Evolutionary conservation across 1,140 invertebrate species (phyloP), one percentile per base, ranked within the genome.

Genomic region (Bombus waltoni): DNA sequence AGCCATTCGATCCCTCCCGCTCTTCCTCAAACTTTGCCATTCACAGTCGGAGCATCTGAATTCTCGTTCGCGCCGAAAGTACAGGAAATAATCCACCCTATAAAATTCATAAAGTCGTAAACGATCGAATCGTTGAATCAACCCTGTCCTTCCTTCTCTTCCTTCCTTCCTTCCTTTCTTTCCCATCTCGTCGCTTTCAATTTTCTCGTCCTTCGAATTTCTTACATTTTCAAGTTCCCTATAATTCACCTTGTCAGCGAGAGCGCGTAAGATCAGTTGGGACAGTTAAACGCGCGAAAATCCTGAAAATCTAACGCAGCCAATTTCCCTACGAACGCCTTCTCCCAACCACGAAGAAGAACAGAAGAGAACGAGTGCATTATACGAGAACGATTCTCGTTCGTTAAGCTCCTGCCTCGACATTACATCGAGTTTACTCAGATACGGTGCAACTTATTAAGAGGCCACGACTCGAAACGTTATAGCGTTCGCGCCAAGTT

Each of bases 371-470:
- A 28, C 62, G 40, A 80, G 72, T 71, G 78, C 72, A 73, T 83
- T 22, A 83, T 83, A 28, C 40, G 35, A 18, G 35, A 71, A 40
- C 5, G 59, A 25, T 70, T 62, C 28, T 44, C 53, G n/a, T 38
- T n/a, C 44, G 70, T 71, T 74, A 32, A 62, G 74, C 84, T 47
- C 15, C 35, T 22, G 47, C 57, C 38, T 53, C 70, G 42, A 66
- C 47, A n/a, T 62, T 59, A n/a, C 66, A 25, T 38, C 47, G 35
- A 47, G 28, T 79, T 89, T 59, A 70, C 59, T 47, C 66, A 8
- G 42, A 81, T 70, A 53, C 66, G 70, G 22, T 53, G 42, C 57
- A 80, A 85, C 71, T 89, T 86, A 81, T 89, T 88, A 81, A 79
- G 65, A 38, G n/a, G 35, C 57, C 78, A 70, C 35, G 72, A 87